Evolutionary conservation across 2,888 invertebrate genomes (phyloP).

Genomic region (Macrosoma leucophasiata): DNA sequence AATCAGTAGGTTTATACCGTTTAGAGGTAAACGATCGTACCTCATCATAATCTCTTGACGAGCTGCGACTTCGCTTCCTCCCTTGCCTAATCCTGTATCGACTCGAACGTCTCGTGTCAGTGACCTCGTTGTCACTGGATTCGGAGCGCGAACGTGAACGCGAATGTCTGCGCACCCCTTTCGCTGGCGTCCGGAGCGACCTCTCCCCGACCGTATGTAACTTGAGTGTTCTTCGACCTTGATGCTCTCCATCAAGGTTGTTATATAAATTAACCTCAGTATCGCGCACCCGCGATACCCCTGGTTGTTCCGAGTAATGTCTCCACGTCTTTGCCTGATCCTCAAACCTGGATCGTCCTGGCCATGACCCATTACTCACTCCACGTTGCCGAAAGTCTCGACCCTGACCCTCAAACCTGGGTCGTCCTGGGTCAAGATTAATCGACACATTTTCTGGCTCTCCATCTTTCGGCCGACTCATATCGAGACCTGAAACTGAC

Average conservation of each 20-base stretch:
- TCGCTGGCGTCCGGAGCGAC: slow-evolving; percentile 1
- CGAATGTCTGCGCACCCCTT: not conserved
- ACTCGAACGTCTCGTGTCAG: not conserved
- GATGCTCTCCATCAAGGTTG: slow-evolving; percentile 1
- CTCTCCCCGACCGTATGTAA: slow-evolving; percentile 1
- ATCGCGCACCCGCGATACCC: slow-evolving; percentile 1
- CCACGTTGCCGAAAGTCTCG: slow-evolving; percentile 2
- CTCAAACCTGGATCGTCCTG: slow-evolving; percentile 2
- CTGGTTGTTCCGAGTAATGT: slow-evolving; percentile 2
- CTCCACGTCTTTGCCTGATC: slow-evolving; percentile 1
- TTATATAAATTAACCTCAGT: not conserved
- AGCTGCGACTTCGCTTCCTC: slow-evolving; percentile 1
- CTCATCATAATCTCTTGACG: not conserved
- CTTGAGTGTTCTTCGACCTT: not conserved
- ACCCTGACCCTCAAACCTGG: slow-evolving; percentile 2
- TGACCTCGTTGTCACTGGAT: not conserved
- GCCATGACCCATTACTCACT: slow-evolving; percentile 2
- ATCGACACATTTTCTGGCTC: not conserved
- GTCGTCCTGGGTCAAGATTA: slow-evolving; percentile 1
- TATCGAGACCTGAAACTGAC: slow-evolving; percentile 1
- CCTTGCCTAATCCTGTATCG: slow-evolving; percentile 1
- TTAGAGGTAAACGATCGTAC: not conserved
- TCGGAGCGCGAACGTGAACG: slow-evolving; percentile 1
- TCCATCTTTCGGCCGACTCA: not conserved
- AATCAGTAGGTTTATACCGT: slow-evolving; percentile 1